Evolutionary conservation across 2,113 vertebrate species (phyloP).

Genomic region (Neogobius melanostomus): DNA sequence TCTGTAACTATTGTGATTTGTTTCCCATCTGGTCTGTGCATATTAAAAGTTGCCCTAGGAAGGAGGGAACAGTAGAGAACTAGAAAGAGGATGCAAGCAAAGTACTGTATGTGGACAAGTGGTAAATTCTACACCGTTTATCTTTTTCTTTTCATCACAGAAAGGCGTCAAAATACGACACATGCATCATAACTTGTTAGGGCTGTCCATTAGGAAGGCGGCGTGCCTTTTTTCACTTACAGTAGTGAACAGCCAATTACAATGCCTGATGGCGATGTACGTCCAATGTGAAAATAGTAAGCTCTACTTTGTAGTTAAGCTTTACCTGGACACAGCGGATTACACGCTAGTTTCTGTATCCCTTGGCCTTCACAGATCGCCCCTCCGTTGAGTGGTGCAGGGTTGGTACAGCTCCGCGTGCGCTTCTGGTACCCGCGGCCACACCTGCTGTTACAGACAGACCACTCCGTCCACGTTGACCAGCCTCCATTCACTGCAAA

Average conservation of each 20-base stretch:
- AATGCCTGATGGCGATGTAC: background rate
- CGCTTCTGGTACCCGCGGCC: constrained; percentile 93
- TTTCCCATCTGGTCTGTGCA: too few species aligned
- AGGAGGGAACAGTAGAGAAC: too few species aligned
- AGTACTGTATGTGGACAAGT: too few species aligned
- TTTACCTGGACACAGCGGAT: constrained; percentile 92
- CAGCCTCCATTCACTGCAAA: constrained; percentile 91
- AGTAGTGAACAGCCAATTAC: too few species aligned
- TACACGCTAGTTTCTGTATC: constrained; percentile 93
- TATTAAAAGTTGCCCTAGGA: too few species aligned
- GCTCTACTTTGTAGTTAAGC: background rate
- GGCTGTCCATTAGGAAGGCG: background rate
- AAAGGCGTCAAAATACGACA: background rate
- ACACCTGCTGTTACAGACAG: constrained; percentile 90
- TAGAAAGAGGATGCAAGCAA: too few species aligned
- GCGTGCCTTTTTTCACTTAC: too few species aligned
- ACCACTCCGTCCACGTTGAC: constrained; percentile 98
- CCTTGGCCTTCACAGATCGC: constrained; percentile 89
- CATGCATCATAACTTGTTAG: background rate
- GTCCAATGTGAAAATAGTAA: background rate
- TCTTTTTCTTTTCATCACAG: background rate
- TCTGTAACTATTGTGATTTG: too few species aligned
- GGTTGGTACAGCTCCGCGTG: constrained; percentile 94
- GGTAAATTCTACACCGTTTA: background rate
- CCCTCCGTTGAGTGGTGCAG: constrained; percentile 91